A percentile compares a stretch with the other conserved stretches of the same genome.
Evolutionary conservation across 2,888 invertebrate genomes (phyloP).

Genomic region (Chaitophorus viminalis): DNA sequence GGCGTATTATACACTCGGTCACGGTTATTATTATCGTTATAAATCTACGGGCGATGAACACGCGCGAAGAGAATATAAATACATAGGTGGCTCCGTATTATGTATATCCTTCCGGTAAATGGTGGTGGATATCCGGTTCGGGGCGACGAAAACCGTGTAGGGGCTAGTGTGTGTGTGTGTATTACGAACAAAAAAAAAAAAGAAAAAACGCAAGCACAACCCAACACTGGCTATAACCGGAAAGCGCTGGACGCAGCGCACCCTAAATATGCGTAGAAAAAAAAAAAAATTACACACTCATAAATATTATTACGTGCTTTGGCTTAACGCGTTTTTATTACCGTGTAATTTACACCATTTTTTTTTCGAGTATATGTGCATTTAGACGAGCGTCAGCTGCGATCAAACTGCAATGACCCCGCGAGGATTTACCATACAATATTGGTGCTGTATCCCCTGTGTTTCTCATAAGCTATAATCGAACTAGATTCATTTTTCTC

Average conservation of each 20-base stretch:
- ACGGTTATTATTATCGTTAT: slow-evolving; percentile 27
- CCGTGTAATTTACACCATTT: too few relatives aligned
- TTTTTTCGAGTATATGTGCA: too few relatives aligned
- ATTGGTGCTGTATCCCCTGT: too few relatives aligned
- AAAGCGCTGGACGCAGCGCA: background rate
- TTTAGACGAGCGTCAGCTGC: too few relatives aligned
- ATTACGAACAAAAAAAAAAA: too few relatives aligned
- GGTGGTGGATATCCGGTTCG: slow-evolving; percentile 18
- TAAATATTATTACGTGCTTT: background rate
- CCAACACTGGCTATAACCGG: background rate
- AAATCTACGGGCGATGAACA: slow-evolving; percentile 39
- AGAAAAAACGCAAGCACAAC: background rate
- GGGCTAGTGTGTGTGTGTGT: background rate
- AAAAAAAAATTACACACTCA: background rate
- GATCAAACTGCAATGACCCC: too few relatives aligned
- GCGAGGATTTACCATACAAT: too few relatives aligned
- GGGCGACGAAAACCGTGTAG: background rate
- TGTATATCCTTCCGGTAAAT: slow-evolving; percentile 47
- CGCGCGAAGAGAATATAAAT: background rate
- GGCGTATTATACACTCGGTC: background rate
- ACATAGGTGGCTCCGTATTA: too few relatives aligned
- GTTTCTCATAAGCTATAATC: too few relatives aligned
- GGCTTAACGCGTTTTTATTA: too few relatives aligned
- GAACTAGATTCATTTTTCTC: too few relatives aligned
- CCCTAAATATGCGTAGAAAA: background rate